Evolutionary conservation across 1,140 invertebrate species (phyloP), one percentile per base, ranked within the genome.

Genomic region (Odontomachus brunneus): DNA sequence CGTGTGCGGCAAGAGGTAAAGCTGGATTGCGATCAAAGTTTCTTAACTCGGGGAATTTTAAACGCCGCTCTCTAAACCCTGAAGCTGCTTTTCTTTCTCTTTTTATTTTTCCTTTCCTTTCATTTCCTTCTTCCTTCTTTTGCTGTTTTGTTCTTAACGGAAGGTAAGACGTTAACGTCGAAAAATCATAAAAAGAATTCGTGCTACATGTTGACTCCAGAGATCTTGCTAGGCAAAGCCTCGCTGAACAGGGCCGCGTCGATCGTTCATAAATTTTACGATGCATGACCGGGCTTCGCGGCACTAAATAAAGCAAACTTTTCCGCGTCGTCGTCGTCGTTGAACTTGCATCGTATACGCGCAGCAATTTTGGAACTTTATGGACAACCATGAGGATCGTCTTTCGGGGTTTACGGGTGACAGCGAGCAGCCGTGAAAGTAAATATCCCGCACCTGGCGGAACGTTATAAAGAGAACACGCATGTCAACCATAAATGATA

Each of bases 261-360:
- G 86, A 83, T 83, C 86, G 59, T 84, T 82, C 69, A 72, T 78
- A 62, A 75, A 85, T 78, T 90, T 88, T 89, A 85, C 63, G 63
- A 82, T 29, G 19, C 19, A 59, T 59, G n/a, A 67, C 29, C 49
- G 60, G 38, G 49, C 26, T 60, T 11, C 26, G 59, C 62, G 44
- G 51, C 55, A 60, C 53, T 83, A 74, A 89, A 85, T 89, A 89
- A 85, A 87, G 51, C 55, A 19, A 59, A 66, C 65, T 82, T 71
- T 67, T 87, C 49, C 55, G 29, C 44, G 48, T 60, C 33, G 55
- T 60, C 33, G 55, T n/a, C n/a, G n/a, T 65, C 48, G 60, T 65
- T 57, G 48, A 57, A 62, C 60, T 38, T 48, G 60, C 51, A 22
- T 26, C 51, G 33, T 71, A 66, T 33, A n/a, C n/a, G 57, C 60